phyloP scores from a whole-genome alignment of 2,113 vertebrate species.

The Ardeotis arabs region DNA sequence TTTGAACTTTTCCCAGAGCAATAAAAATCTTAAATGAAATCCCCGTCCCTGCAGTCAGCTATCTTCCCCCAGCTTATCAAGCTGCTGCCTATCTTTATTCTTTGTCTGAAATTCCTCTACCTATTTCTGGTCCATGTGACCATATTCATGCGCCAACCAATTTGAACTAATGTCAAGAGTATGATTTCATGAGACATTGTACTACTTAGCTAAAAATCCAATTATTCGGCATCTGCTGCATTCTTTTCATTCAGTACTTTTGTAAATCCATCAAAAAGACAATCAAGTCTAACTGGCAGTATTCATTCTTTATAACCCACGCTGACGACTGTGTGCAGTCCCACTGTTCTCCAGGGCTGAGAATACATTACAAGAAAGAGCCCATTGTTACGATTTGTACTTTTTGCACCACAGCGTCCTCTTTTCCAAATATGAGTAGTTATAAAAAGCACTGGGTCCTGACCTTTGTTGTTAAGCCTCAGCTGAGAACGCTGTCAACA shows the following conservation, averaged over 20 bases:
- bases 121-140: slow-evolving; percentile 10
- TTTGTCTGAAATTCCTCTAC: slow-evolving; percentile 37
- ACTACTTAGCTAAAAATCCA: slow-evolving; percentile 51
- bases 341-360: background rate
- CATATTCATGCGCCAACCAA: background rate
- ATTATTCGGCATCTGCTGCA: slow-evolving; percentile 58
- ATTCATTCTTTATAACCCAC: background rate
- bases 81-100: background rate
- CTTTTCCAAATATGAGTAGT: background rate
- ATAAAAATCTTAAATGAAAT: slow-evolving; percentile 1
- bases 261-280: slow-evolving; percentile 52
- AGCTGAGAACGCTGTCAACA: background rate
- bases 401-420: background rate
- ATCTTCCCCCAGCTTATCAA: background rate
- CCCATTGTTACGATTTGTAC: background rate
- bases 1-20: background rate
- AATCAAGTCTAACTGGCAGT: slow-evolving; percentile 62
- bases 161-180: slow-evolving; percentile 53
- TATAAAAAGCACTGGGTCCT: background rate
- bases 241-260: slow-evolving; percentile 52
- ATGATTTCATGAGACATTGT: slow-evolving; percentile 44
- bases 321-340: background rate
- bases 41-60: background rate
- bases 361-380: background rate
- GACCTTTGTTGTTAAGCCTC: background rate